phyloP scores from a whole-genome alignment of 1,140 invertebrate genomes.

The Cotesia chilonis region DNA sequence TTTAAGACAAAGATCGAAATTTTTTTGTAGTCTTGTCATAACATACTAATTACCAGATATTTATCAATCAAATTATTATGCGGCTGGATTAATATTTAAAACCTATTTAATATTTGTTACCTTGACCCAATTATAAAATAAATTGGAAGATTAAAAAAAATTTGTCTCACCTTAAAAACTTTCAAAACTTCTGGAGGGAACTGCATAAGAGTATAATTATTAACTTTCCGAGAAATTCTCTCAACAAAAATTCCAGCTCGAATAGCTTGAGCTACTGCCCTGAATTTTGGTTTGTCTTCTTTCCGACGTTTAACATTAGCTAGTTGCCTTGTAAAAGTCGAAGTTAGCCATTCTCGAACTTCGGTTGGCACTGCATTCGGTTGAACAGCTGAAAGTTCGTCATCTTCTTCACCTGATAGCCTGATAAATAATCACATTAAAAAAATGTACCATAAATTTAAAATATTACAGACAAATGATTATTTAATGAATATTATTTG shows the following conservation, averaged over 20 bases:
- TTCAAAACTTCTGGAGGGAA: slow-evolving; percentile 88
- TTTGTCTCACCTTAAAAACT: slow-evolving; percentile 82
- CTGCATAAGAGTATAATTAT: slow-evolving; percentile 84
- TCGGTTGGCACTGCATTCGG: slow-evolving; percentile 94
- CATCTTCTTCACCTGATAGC: slow-evolving; percentile 86
- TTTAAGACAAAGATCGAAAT: slow-evolving; percentile 12
- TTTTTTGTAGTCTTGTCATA: background rate
- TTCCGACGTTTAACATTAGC: slow-evolving; percentile 77
- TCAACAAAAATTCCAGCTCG: slow-evolving; percentile 97
- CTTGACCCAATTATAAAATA: no score
- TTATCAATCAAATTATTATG: no score
- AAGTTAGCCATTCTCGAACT: slow-evolving; percentile 95
- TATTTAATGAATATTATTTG: no score
- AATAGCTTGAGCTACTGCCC: slow-evolving; percentile 97
- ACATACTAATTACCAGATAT: no score
- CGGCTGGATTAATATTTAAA: no score
- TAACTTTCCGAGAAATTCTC: slow-evolving; percentile 90
- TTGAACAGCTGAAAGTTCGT: slow-evolving; percentile 94
- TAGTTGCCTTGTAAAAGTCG: slow-evolving; percentile 94
- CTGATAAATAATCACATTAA: slow-evolving; percentile 58
- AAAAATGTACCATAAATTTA: background rate
- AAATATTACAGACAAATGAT: slow-evolving; percentile 13
- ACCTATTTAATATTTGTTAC: no score
- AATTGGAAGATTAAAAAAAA: no score
- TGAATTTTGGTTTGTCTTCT: slow-evolving; percentile 87